Evolutionary conservation across 2,888 invertebrate genomes (phyloP).

Genomic region (Philaethria dido): DNA sequence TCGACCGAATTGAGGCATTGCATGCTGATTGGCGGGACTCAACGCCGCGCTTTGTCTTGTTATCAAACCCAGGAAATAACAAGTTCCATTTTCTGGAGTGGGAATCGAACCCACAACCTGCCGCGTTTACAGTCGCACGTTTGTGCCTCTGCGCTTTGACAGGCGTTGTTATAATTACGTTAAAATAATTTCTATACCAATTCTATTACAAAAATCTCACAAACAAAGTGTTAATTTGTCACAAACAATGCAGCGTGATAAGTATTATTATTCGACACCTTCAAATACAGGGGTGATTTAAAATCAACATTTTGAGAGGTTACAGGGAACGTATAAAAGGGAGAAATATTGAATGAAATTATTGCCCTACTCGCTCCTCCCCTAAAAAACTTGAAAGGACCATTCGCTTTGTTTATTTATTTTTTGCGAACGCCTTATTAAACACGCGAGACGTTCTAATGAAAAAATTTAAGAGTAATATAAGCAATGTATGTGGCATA

Average conservation of each 20-base stretch:
- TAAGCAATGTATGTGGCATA: neutral
- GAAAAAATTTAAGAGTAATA: conserved; percentile 12
- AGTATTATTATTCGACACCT: conserved; percentile 37
- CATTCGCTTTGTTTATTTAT: conserved; percentile 34
- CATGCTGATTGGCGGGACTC: too few species aligned
- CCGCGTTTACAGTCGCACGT: too few species aligned
- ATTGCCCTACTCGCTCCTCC: conserved; percentile 38
- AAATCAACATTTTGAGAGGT: conserved; percentile 37
- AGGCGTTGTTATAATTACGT: too few species aligned
- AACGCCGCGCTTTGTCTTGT: too few species aligned
- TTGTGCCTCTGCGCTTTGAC: too few species aligned
- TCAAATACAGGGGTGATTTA: conserved; percentile 34
- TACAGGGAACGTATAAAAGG: conserved; percentile 31
- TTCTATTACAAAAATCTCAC: neutral
- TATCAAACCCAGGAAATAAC: too few species aligned
- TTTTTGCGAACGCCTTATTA: conserved; percentile 37
- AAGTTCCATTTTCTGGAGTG: too few species aligned
- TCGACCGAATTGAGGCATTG: too few species aligned
- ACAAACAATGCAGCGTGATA: conserved; percentile 25
- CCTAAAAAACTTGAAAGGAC: conserved; percentile 33
- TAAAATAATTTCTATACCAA: neutral
- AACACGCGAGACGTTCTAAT: conserved; percentile 22
- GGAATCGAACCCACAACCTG: too few species aligned
- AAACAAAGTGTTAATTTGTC: conserved; percentile 22
- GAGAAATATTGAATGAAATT: conserved; percentile 44